These are phyloP conservation scores for Helicoverpa zea DNA, from an alignment of 1,140 invertebrate genomes.

Conservation along the genomic window DNA sequence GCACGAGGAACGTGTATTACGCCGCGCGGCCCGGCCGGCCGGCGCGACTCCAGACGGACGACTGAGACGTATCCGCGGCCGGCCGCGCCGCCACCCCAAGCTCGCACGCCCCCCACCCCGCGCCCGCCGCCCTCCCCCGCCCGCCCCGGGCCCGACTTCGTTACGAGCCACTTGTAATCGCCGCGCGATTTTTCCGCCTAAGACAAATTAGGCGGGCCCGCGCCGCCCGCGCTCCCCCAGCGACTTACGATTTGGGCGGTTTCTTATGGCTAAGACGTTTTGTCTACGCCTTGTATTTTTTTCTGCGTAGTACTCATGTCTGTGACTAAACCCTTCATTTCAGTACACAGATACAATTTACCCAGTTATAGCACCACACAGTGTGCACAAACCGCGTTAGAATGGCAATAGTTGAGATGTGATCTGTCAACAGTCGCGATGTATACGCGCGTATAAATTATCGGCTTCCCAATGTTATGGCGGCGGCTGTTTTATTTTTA, in stretches of 20 bases:
- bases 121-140: constrained; percentile 46
- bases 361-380: not conserved
- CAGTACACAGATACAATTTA: not conserved
- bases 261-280: constrained; percentile 75
- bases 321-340: not conserved
- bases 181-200: constrained; percentile 85
- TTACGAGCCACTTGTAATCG: constrained; percentile 86
- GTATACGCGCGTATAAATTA: constrained; percentile 68
- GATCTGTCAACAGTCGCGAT: not conserved
- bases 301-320: not conserved
- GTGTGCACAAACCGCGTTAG: not conserved
- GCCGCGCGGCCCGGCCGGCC: constrained; percentile 83
- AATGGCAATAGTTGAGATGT: not conserved
- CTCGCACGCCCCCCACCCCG: constrained; percentile 57
- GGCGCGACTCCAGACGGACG: constrained; percentile 84
- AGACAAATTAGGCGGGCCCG: constrained; percentile 85
- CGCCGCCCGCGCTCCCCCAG: constrained; percentile 67
- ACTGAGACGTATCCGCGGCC: constrained; percentile 76
- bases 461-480: constrained; percentile 73
- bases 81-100: constrained; percentile 65
- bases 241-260: constrained; percentile 71
- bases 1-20: constrained; percentile 85
- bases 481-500: constrained; percentile 85
- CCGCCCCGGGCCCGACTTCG: constrained; percentile 78
- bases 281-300: constrained; percentile 62